Conservation (phyloP, 2,797 vertebrate genomes). For the Peromyscus eremicus region DNA sequence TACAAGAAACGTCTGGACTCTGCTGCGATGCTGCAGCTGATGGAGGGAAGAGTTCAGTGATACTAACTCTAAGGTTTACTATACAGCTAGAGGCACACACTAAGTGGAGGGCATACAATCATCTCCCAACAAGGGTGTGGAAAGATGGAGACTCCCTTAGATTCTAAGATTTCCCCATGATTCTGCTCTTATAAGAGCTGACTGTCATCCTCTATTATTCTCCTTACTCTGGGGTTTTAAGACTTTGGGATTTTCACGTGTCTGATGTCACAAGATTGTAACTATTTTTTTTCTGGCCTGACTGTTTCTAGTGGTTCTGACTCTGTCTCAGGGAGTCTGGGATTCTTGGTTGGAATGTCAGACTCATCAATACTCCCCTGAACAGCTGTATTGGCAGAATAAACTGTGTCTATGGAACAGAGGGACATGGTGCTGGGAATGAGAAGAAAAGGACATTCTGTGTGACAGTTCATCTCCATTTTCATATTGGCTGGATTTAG, state of each 20-base stretch:
- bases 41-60: not conserved
- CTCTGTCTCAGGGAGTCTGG: not conserved
- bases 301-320: constrained; percentile 24
- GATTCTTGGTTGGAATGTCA: not conserved
- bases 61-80: not conserved
- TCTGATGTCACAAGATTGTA: not conserved
- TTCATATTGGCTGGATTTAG: not conserved
- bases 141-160: not conserved
- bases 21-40: not conserved
- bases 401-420: not conserved
- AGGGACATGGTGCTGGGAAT: not conserved
- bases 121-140: not conserved
- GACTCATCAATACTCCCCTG: not conserved
- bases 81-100: not conserved
- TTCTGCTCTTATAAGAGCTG: not conserved
- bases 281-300: not conserved
- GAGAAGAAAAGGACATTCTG: not conserved
- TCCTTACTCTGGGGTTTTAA: constrained; percentile 33
- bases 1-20: not conserved
- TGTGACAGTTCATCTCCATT: not conserved
- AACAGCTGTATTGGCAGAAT: not conserved
- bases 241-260: constrained; percentile 22
- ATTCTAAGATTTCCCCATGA: constrained; percentile 9
- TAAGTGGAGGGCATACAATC: not conserved
- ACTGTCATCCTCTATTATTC: not conserved